These are phyloP conservation scores for Melanotus villosus DNA, from an alignment of 2,888 invertebrate species.

Conservation along the genomic window DNA sequence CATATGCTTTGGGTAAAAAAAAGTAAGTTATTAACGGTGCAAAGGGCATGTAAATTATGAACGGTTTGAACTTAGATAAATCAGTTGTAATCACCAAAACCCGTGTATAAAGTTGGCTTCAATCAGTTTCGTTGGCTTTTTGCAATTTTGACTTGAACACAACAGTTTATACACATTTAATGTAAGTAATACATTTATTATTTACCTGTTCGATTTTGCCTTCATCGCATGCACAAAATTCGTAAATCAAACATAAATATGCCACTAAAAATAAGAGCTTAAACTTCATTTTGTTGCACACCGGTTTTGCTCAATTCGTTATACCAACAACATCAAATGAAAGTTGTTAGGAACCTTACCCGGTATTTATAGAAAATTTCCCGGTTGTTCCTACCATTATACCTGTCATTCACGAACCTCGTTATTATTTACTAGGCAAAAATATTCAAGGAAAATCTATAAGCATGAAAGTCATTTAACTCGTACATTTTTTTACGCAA, in stretches of 20 bases:
- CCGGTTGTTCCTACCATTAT: neutral
- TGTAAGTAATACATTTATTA: neutral
- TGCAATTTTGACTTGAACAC: neutral
- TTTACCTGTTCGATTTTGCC: constrained; percentile 26
- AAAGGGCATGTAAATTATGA: constrained; percentile 2
- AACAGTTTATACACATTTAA: neutral
- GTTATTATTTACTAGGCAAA: constrained; percentile 8
- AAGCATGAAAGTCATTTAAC: constrained; percentile 26
- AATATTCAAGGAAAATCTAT: constrained; percentile 8
- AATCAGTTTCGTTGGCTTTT: neutral
- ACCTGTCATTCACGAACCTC: neutral
- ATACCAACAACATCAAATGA: constrained; percentile 14
- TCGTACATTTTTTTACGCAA: constrained; percentile 15
- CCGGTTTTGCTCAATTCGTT: no score
- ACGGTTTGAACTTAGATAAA: neutral
- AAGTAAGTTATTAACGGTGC: neutral
- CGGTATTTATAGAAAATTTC: constrained; percentile 17
- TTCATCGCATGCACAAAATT: neutral
- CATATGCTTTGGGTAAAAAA: neutral
- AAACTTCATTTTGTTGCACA: constrained; percentile 5
- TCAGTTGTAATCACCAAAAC: neutral
- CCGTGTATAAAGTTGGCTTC: neutral
- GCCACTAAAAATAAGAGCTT: neutral
- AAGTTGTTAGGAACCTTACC: neutral
- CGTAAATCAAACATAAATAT: constrained; percentile 2